Percentiles rank a stretch among this genome's conserved stretches.
Conservation (phyloP, 2,888 invertebrate genomes). For the Rhingia campestris region DNA sequence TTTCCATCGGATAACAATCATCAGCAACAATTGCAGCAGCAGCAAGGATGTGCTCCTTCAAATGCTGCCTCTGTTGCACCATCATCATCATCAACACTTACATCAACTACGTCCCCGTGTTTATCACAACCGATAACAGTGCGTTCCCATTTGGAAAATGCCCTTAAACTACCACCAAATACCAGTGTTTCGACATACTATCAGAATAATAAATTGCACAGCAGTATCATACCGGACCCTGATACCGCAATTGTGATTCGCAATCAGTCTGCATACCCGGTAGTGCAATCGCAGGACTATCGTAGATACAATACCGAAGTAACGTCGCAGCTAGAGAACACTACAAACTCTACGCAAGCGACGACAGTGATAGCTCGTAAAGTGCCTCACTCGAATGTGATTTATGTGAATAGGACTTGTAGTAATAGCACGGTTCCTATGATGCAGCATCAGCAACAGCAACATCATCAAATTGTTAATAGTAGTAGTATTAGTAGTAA, state of each 20-base stretch:
- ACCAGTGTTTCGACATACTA: slow-evolving; percentile 81
- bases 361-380: slow-evolving; percentile 77
- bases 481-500: slow-evolving; percentile 41
- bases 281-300: slow-evolving; percentile 66
- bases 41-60: slow-evolving; percentile 46
- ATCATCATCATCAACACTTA: slow-evolving; percentile 71
- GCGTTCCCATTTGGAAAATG: slow-evolving; percentile 81
- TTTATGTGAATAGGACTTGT: slow-evolving; percentile 80
- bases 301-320: slow-evolving; percentile 65
- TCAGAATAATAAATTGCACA: slow-evolving; percentile 79
- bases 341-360: slow-evolving; percentile 40
- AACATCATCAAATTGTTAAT: slow-evolving; percentile 54
- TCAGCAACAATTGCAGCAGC: slow-evolving; percentile 30
- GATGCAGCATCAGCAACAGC: slow-evolving; percentile 47
- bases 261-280: slow-evolving; percentile 59
- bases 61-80: slow-evolving; percentile 28
- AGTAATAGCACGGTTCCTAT: slow-evolving; percentile 70
- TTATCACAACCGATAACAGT: slow-evolving; percentile 73
- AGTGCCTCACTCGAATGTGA: slow-evolving; percentile 81
- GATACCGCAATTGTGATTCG: slow-evolving; percentile 64
- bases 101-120: slow-evolving; percentile 76
- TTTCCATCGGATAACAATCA: slow-evolving; percentile 71
- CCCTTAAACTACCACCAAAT: slow-evolving; percentile 80
- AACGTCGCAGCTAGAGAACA: slow-evolving; percentile 42
- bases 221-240: slow-evolving; percentile 50